Evolutionary conservation across 2,797 vertebrate species (phyloP), one percentile per base, ranked within the genome.

Genomic region (Hipposideros larvatus): DNA sequence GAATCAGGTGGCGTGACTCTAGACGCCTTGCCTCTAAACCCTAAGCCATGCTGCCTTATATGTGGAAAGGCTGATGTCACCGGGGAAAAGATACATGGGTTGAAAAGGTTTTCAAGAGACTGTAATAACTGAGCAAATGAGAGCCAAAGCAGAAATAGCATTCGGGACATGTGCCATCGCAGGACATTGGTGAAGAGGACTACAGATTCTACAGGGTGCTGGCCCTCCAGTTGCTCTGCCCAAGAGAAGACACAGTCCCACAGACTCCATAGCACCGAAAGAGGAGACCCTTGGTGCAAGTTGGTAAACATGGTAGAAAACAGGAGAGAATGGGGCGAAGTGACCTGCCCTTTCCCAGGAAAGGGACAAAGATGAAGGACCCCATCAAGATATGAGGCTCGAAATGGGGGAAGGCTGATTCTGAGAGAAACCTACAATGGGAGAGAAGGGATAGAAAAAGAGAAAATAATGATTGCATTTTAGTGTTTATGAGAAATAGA

Each of bases 81-180:
- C 19, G 51, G 51, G 19, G 28, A 48, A 68, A 78, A 90, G 66
- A 31, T 51, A 24, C 57, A 8, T 10, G 13, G 22, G 19, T 66
- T 73, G n/a, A 5, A 77, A 80, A 59, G 21, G 28, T 24, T 34
- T 61, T 85, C 22, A 51, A 63, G 57, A 63, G 48, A 48, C 19
- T n/a, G 1, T 41, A 48, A 61, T 55, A 63, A 74, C 80, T 5
- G 55, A 90, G 55, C 24, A 48, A 37, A 70, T 83, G 41, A 83
- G n/a, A 55, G 75, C 7, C 2, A 0, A 51, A 37, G 6, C 51
- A 78, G 79, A 92, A 70, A 53, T 2, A 19, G 43, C 2, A 3
- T 0, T 0, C 21, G 2, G n/a, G 26, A 24, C n/a, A 5, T 3
- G 66, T 78, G 16, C 2, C 28, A 46, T n/a, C 24, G 1, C n/a